Evolutionary conservation across 2,888 invertebrate genomes (phyloP).

Genomic region (Sinotaia quadrata): DNA sequence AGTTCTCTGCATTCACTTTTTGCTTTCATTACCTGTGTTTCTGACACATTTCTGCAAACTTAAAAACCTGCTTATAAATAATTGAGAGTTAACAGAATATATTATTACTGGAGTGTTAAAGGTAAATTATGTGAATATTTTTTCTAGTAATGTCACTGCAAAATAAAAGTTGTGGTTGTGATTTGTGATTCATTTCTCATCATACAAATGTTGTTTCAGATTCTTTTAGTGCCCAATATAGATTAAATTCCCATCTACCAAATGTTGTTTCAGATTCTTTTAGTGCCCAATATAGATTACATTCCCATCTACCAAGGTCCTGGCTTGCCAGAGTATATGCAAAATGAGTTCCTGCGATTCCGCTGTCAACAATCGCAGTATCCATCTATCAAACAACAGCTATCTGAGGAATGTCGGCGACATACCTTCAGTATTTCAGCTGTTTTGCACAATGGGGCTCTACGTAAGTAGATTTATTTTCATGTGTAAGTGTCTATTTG

Average conservation of each 20-base stretch:
- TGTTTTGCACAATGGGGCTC: constrained; percentile 87
- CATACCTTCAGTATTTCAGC: constrained; percentile 89
- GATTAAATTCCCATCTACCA: background rate
- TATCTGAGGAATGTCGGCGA: constrained; percentile 86
- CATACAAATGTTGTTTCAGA: background rate
- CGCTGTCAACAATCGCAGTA: constrained; percentile 86
- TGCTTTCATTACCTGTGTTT: too few relatives aligned
- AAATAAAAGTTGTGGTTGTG: too few relatives aligned
- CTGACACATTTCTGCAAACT: too few relatives aligned
- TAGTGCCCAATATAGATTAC: constrained; percentile 77
- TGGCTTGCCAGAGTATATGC: constrained; percentile 76
- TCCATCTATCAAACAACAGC: constrained; percentile 76
- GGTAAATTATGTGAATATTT: too few relatives aligned
- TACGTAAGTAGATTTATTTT: constrained; percentile 75
- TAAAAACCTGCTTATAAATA: too few relatives aligned
- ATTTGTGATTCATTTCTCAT: too few relatives aligned
- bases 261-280: constrained; percentile 78
- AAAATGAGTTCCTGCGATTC: constrained; percentile 83
- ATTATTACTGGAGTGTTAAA: too few relatives aligned
- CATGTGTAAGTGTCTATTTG: too few relatives aligned
- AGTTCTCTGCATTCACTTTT: too few relatives aligned
- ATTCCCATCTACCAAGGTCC: constrained; percentile 84
- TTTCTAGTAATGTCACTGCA: too few relatives aligned
- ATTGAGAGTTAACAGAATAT: too few relatives aligned
- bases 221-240: background rate